A percentile compares a stretch with the other conserved stretches of the same genome.
These are phyloP conservation scores for Riptortus pedestris DNA, from an alignment of 1,140 invertebrate genomes.

Conservation along the genomic window DNA sequence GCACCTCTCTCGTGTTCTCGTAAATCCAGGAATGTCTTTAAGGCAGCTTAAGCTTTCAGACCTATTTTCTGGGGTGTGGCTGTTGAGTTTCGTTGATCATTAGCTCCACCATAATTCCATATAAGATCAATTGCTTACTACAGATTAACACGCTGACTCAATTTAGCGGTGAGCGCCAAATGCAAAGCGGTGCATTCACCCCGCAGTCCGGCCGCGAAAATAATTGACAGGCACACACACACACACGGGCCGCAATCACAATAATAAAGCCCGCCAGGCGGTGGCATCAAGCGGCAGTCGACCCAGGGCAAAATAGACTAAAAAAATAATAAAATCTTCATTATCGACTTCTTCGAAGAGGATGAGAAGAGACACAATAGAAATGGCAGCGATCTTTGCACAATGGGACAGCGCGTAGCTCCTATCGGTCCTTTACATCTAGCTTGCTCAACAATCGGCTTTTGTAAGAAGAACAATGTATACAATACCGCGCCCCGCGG, in stretches of 20 bases:
- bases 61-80: too few species aligned
- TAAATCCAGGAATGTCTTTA: too few species aligned
- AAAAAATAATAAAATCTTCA: constrained; percentile 3
- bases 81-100: too few species aligned
- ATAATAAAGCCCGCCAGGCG: not conserved
- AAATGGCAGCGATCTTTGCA: not conserved
- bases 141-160: too few species aligned
- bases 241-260: not conserved
- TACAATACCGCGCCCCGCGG: not conserved
- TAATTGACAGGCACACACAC: not conserved
- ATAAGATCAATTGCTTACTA: too few species aligned
- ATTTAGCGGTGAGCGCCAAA: not conserved
- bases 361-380: not conserved
- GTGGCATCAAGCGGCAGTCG: not conserved
- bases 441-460: not conserved
- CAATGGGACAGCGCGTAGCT: not conserved
- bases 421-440: constrained; percentile 1
- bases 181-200: not conserved
- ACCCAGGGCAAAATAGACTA: not conserved
- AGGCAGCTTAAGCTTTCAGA: too few species aligned
- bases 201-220: not conserved
- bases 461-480: not conserved
- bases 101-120: too few species aligned
- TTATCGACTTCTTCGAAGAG: not conserved
- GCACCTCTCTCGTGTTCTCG: too few species aligned